Percentiles rank a stretch among this genome's conserved stretches.
These are phyloP conservation scores for Stenotaenia linearis DNA, from an alignment of 2,888 invertebrate genomes.

Conservation along the genomic window DNA sequence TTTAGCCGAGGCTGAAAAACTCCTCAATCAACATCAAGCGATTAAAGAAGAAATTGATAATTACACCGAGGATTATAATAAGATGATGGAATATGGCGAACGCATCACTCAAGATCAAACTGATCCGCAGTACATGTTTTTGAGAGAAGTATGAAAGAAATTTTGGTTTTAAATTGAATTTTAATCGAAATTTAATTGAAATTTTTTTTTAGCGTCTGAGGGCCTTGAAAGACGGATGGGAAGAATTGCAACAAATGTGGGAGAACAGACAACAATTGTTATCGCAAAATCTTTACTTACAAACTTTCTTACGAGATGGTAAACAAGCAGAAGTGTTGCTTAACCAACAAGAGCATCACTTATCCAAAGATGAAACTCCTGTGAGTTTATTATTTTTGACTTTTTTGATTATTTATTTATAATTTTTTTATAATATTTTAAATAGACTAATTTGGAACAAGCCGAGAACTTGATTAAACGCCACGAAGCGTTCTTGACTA, in stretches of 20 bases:
- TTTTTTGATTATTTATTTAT: slow-evolving; percentile 31
- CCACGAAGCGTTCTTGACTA: slow-evolving; percentile 97
- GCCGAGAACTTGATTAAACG: slow-evolving; percentile 95
- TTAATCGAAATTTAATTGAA: neutral
- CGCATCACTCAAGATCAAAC: slow-evolving; percentile 83
- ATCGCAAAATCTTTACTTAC: slow-evolving; percentile 89
- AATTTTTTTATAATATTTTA: slow-evolving; percentile 28
- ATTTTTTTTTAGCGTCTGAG: slow-evolving; percentile 65
- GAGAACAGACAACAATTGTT: slow-evolving; percentile 92
- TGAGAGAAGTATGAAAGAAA: slow-evolving; percentile 62
- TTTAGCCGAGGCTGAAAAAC: slow-evolving; percentile 91
- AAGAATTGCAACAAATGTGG: slow-evolving; percentile 99
- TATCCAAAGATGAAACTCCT: slow-evolving; percentile 94
- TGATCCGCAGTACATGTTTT: slow-evolving; percentile 99
- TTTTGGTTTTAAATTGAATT: too few species aligned
- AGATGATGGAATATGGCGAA: slow-evolving; percentile 99
- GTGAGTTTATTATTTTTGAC: slow-evolving; percentile 48
- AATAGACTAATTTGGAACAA: slow-evolving; percentile 75
- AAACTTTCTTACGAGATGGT: slow-evolving; percentile 93
- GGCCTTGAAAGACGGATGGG: slow-evolving; percentile 98
- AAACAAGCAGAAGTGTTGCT: slow-evolving; percentile 95
- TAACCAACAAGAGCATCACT: slow-evolving; percentile 94
- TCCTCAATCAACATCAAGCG: slow-evolving; percentile 94
- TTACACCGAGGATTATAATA: slow-evolving; percentile 94
- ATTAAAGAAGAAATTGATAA: slow-evolving; percentile 99